These are phyloP conservation scores for Hybos culiciformis DNA, from an alignment of 2,888 invertebrate species.

Conservation along the genomic window DNA sequence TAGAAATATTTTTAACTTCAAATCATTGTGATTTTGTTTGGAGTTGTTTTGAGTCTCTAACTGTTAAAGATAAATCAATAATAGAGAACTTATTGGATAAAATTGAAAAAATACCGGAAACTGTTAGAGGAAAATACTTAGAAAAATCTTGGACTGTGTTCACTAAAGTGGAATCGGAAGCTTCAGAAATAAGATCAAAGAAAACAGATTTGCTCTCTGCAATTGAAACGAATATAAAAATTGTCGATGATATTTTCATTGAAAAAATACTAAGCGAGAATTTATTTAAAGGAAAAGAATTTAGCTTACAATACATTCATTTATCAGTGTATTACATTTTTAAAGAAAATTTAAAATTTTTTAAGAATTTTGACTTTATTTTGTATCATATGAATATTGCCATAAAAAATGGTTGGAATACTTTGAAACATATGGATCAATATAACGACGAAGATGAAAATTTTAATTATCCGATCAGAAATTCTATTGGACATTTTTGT, in stretches of 20 bases:
- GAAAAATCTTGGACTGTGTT: not conserved
- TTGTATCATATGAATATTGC: not conserved
- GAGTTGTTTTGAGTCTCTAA: not conserved
- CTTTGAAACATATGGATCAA: not conserved
- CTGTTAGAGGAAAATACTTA: not conserved
- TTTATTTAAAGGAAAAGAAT: not conserved
- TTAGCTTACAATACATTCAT: not conserved
- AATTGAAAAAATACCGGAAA: not conserved
- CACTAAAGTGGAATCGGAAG: not conserved
- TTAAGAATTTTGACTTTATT: not conserved
- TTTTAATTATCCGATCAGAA: too few relatives aligned
- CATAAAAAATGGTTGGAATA: not conserved
- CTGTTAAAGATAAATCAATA: not conserved
- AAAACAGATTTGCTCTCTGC: not conserved
- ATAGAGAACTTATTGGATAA: not conserved
- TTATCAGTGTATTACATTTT: not conserved
- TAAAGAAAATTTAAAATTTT: not conserved
- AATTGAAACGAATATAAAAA: not conserved
- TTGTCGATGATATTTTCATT: not conserved
- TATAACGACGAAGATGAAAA: too few relatives aligned
- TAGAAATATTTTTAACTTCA: not conserved
- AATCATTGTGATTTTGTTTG: not conserved
- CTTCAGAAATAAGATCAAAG: not conserved
- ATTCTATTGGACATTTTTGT: too few relatives aligned
- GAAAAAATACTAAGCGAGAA: not conserved